Base-by-base conservation (phyloP, 2,797 vertebrate genomes). In the Melanotaenia boesemani region DNA sequence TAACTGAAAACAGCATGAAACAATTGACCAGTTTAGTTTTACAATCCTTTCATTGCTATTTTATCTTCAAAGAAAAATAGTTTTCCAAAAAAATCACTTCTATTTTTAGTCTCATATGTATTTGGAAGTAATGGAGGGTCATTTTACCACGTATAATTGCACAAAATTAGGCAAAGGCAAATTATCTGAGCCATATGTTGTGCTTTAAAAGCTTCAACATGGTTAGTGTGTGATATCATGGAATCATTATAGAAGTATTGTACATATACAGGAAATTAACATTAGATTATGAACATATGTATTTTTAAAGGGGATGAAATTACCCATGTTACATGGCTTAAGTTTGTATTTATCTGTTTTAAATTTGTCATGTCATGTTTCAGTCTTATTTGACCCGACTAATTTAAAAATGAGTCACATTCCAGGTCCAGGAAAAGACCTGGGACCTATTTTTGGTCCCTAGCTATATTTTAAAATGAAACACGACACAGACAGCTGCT, bases 401-500 rank as follows among this genome's bases (percentile, higher is more conserved):
- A 67, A 12, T 79, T 74, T 66, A 44, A 77, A 73, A 71, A 18
- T 0, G 2, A 39, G 61, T 70, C 55, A 63, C 54, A 68, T 61
- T 59, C 62, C 64, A 62, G 54, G 41, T 10, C 20, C 72, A 65
- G 58, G 67, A 67, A 80, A 69, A 50, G 34, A 26, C 44, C 46
- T 60, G 52, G 44, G 75, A 65, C 55, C 68, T 80, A 76, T 63
- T 80, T 24, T 66, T 50, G 63, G 60, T 66, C 36, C 59, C 18
- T 7, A 36, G 34, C 59, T 50, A 55, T 81, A 83, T 82, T 85
- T 83, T 73, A 73, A 78, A 72, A 82, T 75, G 66, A 77, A 55
- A 74, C 41, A 72, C 60, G 41, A 71, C 70, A 39, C 61, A 66
- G 52, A 78, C 86, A 80, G 79, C 81, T 90, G 86, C 41, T 64